phyloP scores from a whole-genome alignment of 2,113 vertebrate genomes.

The Tachysurus vachellii region DNA sequence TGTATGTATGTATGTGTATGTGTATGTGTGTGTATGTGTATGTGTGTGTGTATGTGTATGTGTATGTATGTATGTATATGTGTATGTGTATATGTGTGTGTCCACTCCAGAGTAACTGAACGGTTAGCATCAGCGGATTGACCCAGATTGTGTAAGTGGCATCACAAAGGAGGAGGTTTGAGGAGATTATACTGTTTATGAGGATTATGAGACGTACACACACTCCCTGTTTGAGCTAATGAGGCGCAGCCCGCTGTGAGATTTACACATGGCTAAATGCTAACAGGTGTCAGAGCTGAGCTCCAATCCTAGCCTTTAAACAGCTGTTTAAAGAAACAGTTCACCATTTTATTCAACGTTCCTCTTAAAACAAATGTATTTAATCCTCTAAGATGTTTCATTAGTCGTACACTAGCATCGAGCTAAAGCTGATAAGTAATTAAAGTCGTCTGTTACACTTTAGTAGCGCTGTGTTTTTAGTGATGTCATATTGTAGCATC shows the following conservation, averaged over 20 bases:
- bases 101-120: constrained; percentile 18
- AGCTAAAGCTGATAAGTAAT: neutral
- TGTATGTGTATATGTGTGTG: neutral
- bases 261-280: constrained; percentile 15
- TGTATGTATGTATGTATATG: neutral
- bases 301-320: neutral
- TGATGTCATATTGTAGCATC: neutral
- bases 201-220: constrained; percentile 73
- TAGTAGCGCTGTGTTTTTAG: neutral
- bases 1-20: no score
- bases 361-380: neutral
- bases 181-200: constrained; percentile 75
- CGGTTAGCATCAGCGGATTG: constrained; percentile 66
- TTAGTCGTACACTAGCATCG: neutral
- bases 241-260: constrained; percentile 46
- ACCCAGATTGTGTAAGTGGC: constrained; percentile 73
- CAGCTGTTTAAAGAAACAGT: constrained; percentile 36
- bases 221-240: constrained; percentile 68
- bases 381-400: neutral
- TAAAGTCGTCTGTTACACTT: neutral
- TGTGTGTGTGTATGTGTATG: neutral
- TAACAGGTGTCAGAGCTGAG: constrained; percentile 42
- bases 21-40: neutral
- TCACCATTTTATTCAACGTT: neutral
- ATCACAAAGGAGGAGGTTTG: constrained; percentile 72